Percentiles rank a stretch among this genome's conserved stretches.
These are phyloP conservation scores for Trileptium ribeirensis DNA, from an alignment of 2,888 invertebrate species.

Conservation along the genomic window DNA sequence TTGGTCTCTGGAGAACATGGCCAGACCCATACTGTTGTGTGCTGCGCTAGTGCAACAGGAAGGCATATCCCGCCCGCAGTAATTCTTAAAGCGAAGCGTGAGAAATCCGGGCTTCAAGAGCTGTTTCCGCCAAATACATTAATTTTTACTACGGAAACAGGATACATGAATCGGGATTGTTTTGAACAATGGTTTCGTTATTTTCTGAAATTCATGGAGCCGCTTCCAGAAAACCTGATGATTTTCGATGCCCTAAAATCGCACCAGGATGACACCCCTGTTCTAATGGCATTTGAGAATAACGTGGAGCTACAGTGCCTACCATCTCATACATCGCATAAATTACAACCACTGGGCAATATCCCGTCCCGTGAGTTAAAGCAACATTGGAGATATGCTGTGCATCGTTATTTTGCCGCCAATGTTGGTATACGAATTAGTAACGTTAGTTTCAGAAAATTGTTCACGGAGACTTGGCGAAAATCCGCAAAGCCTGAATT, in stretches of 20 bases:
- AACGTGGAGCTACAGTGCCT: not conserved
- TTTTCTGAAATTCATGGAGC: not conserved
- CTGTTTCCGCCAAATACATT: not conserved
- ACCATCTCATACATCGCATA: not conserved
- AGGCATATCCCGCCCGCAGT: not conserved
- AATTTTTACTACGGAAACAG: not conserved
- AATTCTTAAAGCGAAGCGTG: not conserved
- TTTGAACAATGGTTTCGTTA: not conserved
- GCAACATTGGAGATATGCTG: not conserved
- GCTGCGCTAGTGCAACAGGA: not conserved
- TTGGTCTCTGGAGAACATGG: not conserved
- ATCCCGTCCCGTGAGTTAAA: not conserved
- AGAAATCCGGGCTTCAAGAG: no score
- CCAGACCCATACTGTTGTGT: not conserved
- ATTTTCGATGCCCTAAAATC: not conserved
- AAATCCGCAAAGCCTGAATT: not conserved
- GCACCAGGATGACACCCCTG: not conserved
- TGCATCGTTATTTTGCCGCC: not conserved
- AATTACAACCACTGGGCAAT: not conserved
- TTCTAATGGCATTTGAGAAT: not conserved
- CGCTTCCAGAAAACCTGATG: not conserved
- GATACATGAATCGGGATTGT: not conserved
- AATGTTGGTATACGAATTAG: not conserved
- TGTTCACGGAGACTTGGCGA: not conserved
- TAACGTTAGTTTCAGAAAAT: not conserved